These are phyloP conservation scores for Platorchestia sp. DNA, from an alignment of 1,140 invertebrate genomes.

Conservation along the genomic window DNA sequence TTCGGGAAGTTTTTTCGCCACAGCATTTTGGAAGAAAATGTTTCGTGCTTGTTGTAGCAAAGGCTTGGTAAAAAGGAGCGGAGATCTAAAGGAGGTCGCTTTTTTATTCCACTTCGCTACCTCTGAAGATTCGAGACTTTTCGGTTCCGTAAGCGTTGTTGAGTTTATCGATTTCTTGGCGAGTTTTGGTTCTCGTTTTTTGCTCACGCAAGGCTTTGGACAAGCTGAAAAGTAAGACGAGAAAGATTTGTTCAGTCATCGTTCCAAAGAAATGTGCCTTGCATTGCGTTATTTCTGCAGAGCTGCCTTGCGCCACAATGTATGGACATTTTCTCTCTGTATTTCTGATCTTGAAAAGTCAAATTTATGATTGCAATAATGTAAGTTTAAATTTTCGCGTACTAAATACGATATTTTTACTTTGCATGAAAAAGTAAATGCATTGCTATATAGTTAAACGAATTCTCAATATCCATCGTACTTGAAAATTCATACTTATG, in stretches of 20 bases:
- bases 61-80: background rate
- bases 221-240: background rate
- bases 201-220: background rate
- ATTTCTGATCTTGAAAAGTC: background rate
- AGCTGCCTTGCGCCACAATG: background rate
- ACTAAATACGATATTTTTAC: background rate
- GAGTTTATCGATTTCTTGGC: conserved; percentile 46
- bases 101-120: conserved; percentile 39
- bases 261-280: background rate
- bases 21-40: conserved; percentile 38
- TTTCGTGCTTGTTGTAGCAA: conserved; percentile 53
- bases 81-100: conserved; percentile 32
- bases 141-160: conserved; percentile 42
- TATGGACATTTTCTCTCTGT: background rate
- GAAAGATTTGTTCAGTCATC: background rate
- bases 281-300: background rate
- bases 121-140: conserved; percentile 37
- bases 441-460: background rate
- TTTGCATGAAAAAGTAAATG: background rate
- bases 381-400: background rate
- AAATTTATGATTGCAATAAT: background rate
- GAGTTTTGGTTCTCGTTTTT: background rate
- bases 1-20: conserved; percentile 36
- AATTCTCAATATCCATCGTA: background rate
- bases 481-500: background rate